A percentile compares a stretch with the other conserved stretches of the same genome.
phyloP scores from a whole-genome alignment of 1,140 invertebrate genomes.

The Orussus abietinus region DNA sequence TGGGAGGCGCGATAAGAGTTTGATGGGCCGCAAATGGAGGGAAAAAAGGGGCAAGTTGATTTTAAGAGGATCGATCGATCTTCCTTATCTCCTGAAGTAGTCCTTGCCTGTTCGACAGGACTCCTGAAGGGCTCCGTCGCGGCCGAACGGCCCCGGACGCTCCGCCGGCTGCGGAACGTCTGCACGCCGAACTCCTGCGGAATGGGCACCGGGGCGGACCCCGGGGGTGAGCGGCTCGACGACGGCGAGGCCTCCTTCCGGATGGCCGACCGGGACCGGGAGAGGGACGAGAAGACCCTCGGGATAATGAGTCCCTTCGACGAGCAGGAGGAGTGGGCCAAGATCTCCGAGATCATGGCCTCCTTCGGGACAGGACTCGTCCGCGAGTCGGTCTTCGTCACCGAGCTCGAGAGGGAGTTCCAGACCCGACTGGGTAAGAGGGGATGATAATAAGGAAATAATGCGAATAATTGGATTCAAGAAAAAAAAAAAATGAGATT shows the following conservation, averaged over 20 bases:
- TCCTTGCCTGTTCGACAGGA: too few species aligned
- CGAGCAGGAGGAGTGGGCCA: constrained; percentile 90
- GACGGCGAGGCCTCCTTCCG: constrained; percentile 41
- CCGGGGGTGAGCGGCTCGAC: constrained; percentile 56
- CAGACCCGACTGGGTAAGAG: constrained; percentile 64
- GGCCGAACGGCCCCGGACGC: constrained; percentile 70
- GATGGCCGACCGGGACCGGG: constrained; percentile 36
- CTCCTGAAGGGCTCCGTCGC: constrained; percentile 73
- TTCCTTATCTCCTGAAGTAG: too few species aligned
- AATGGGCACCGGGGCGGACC: constrained; percentile 42
- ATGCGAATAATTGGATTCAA: too few species aligned
- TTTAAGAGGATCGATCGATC: background rate
- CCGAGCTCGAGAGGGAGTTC: constrained; percentile 80
- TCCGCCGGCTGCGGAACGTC: constrained; percentile 62
- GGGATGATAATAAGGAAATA: too few species aligned
- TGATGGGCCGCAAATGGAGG: too few species aligned
- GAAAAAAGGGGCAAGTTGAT: too few species aligned
- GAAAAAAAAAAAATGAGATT: too few species aligned
- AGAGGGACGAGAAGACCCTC: constrained; percentile 59
- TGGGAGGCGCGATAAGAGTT: too few species aligned
- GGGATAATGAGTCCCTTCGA: constrained; percentile 84
- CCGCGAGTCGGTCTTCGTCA: constrained; percentile 77
- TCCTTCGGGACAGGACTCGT: constrained; percentile 80
- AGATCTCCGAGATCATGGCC: constrained; percentile 91
- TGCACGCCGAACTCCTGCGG: constrained; percentile 46